Evolutionary conservation across 2,888 invertebrate genomes (phyloP), one percentile per base, ranked within the genome.

Genomic region (Sinohyriopsis cumingii): DNA sequence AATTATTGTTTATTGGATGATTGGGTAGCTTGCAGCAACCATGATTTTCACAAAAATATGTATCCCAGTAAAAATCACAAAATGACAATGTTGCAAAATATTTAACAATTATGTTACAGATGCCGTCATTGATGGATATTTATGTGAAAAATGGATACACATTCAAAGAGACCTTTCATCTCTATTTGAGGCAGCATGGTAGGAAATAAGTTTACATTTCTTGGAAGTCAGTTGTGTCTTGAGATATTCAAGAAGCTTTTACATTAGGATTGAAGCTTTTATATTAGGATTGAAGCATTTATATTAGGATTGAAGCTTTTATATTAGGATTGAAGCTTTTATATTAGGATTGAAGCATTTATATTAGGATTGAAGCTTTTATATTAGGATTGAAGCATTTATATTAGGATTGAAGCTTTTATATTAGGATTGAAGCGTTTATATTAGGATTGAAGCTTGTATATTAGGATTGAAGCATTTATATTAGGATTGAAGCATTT

Each of bases 121-220:
- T 91, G 73, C 89, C 90, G 28, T 90, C 91, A 1, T 81, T 92
- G 20, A 79, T 84, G 55, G 83, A 85, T 55, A 84, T 87, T 59
- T 91, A 89, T 80, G 82, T 76, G 24, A 84, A 89, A 4, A 76
- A 88, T 57, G 95, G 95, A 2, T 94, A 94, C 81, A 93, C 95
- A 6, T 96, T 96, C 95, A 95, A 95, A 86, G 94, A 95, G 65
- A 93, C 96, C 2, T 94, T 99, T 77, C 95, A 97, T 87, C 93
- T 94, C 0, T 95, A 91, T 79, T 72, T 92, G n/a, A 78, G 75
- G 55, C 70, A 68, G 25, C 63, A 79, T 79, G 87, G 87, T 86
- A 78, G 68, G 80, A 54, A 18, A 56, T 15, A 55, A 33, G 18
- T 25, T 55, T 60, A 59, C 20, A 19, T 5, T 59, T 53, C 45